Percentiles rank a stretch among this genome's conserved stretches.
These are phyloP conservation scores for Lasioglossum albipes DNA, from an alignment of 1,140 invertebrate species.

Conservation along the genomic window DNA sequence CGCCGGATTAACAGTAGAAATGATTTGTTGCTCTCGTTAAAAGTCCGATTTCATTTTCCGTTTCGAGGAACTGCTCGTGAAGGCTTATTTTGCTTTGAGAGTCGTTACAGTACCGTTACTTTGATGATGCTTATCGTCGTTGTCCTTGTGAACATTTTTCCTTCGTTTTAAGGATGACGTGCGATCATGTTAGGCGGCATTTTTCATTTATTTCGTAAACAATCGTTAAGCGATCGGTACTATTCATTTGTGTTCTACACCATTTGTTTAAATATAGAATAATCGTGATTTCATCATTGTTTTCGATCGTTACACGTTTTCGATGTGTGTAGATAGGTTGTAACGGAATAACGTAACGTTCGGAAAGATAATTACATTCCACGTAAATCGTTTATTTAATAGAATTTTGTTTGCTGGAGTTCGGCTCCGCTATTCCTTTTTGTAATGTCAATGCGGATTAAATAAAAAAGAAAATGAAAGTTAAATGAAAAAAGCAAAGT, in stretches of 20 bases:
- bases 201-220: constrained; percentile 17
- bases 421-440: too few relatives aligned
- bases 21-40: not conserved
- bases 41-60: not conserved
- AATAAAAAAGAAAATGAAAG: not conserved
- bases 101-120: constrained; percentile 34
- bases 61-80: not conserved
- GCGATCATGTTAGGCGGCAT: not conserved
- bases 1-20: not conserved
- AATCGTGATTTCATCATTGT: not conserved
- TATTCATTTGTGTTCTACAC: not conserved
- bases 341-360: too few relatives aligned
- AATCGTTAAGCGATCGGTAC: not conserved
- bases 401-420: too few relatives aligned
- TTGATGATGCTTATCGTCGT: constrained; percentile 16
- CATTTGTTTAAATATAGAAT: not conserved
- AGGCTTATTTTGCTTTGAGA: constrained; percentile 4
- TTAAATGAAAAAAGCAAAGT: not conserved
- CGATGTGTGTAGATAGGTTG: too few relatives aligned
- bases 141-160: constrained; percentile 24
- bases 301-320: too few relatives aligned
- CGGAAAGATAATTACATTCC: too few relatives aligned
- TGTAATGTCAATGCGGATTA: too few relatives aligned
- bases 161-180: constrained; percentile 1
- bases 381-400: too few relatives aligned